phyloP scores from a whole-genome alignment of 1,140 invertebrate genomes.

The Dufourea novaeangliae region DNA sequence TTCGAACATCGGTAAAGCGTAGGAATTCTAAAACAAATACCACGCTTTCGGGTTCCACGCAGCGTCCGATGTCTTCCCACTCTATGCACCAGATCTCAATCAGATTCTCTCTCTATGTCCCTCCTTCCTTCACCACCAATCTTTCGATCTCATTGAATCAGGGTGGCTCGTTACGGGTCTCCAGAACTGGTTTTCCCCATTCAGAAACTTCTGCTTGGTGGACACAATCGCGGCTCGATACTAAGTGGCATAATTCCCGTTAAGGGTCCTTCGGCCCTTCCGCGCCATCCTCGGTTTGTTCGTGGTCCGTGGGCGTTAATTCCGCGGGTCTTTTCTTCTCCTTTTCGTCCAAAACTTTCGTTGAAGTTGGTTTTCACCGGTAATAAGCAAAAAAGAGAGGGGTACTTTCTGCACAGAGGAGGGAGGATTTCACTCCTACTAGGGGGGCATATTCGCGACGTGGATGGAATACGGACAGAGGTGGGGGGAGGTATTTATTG shows the following conservation, averaged over 20 bases:
- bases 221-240: constrained; percentile 30
- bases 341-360: background rate
- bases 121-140: background rate
- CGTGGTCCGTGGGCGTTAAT: background rate
- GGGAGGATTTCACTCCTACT: background rate
- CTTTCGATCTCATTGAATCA: no score
- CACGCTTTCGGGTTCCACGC: constrained; percentile 64
- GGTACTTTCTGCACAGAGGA: background rate
- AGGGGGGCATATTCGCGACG: background rate
- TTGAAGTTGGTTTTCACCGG: no score
- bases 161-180: constrained; percentile 5
- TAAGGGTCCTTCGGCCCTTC: constrained; percentile 23
- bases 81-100: no score
- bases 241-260: constrained; percentile 23
- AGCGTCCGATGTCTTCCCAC: background rate
- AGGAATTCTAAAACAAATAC: constrained; percentile 89
- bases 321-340: background rate
- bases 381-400: no score
- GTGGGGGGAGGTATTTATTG: constrained; percentile 30
- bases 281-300: background rate
- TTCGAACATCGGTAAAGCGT: constrained; percentile 87
- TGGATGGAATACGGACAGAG: background rate
- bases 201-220: constrained; percentile 8
- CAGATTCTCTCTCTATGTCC: background rate
- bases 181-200: background rate